phyloP scores from a whole-genome alignment of 2,797 vertebrate species.

The Argya squamiceps region DNA sequence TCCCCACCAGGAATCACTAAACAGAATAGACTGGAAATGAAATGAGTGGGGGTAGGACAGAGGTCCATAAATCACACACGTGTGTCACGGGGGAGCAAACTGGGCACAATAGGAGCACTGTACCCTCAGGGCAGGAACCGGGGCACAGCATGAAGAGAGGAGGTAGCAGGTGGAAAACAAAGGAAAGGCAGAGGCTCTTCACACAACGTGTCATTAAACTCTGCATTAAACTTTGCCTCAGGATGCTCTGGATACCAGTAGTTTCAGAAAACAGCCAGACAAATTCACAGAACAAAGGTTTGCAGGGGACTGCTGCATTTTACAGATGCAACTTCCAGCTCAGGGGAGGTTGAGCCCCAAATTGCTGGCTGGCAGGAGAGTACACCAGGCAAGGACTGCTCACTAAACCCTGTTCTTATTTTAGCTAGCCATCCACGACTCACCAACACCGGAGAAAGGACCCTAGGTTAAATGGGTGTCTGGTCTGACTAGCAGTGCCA shows the following conservation, averaged over 20 bases:
- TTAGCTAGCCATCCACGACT: not conserved
- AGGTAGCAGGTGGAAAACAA: not conserved
- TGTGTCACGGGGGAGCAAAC: not conserved
- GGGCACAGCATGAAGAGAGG: accelerated
- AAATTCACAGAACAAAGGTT: not conserved
- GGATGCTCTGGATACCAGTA: not conserved
- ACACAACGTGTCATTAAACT: not conserved
- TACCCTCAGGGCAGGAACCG: not conserved
- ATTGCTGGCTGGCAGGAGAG: not conserved
- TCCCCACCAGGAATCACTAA: not conserved
- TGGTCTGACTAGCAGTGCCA: not conserved
- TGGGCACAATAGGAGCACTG: slow-evolving; percentile 16
- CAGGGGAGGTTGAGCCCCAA: not conserved
- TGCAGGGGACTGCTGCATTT: not conserved
- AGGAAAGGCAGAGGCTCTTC: not conserved
- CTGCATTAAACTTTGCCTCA: not conserved
- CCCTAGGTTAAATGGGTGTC: not conserved
- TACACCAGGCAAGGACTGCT: not conserved
- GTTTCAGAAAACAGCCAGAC: not conserved
- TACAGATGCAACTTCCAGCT: not conserved
- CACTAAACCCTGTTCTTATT: not conserved
- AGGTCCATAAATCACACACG: not conserved
- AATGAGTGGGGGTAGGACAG: not conserved
- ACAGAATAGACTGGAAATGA: not conserved
- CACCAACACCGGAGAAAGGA: not conserved